Conservation (phyloP, 92 coral and sea anemone species). For the Siderastrea radians region DNA sequence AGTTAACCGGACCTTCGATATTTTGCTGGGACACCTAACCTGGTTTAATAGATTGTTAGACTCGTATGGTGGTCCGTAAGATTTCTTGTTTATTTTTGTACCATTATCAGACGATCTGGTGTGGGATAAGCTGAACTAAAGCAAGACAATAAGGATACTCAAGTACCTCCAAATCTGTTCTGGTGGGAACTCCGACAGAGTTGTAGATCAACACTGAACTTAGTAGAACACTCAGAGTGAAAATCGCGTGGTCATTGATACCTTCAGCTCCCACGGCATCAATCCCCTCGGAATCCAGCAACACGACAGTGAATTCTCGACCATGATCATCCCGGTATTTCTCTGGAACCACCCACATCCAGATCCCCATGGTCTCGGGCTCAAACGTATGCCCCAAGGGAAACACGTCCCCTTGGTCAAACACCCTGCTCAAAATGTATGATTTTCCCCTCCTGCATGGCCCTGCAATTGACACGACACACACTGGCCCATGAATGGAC, state of each 20-base stretch:
- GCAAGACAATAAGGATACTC: constrained; percentile 65
- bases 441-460: constrained; percentile 89
- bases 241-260: constrained; percentile 71
- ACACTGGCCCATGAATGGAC: constrained; percentile 70
- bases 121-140: neutral
- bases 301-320: constrained; percentile 76
- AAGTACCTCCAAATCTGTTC: constrained; percentile 66
- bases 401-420: constrained; percentile 82
- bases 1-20: no score
- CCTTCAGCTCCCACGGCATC: constrained; percentile 67
- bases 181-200: constrained; percentile 75
- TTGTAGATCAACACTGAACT: constrained; percentile 85
- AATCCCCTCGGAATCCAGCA: constrained; percentile 89
- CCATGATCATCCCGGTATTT: constrained; percentile 56
- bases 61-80: no score
- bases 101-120: no score
- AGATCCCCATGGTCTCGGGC: constrained; percentile 87
- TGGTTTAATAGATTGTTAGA: no score
- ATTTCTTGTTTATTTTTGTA: no score
- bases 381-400: constrained; percentile 84
- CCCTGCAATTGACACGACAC: constrained; percentile 84
- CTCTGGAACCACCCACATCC: constrained; percentile 84
- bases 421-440: constrained; percentile 72
- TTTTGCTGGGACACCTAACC: no score
- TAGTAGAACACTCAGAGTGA: constrained; percentile 78